Percentiles rank a stretch among this genome's conserved stretches.
phyloP scores from a whole-genome alignment of 2,113 vertebrate species.

The Tinamus guttatus region DNA sequence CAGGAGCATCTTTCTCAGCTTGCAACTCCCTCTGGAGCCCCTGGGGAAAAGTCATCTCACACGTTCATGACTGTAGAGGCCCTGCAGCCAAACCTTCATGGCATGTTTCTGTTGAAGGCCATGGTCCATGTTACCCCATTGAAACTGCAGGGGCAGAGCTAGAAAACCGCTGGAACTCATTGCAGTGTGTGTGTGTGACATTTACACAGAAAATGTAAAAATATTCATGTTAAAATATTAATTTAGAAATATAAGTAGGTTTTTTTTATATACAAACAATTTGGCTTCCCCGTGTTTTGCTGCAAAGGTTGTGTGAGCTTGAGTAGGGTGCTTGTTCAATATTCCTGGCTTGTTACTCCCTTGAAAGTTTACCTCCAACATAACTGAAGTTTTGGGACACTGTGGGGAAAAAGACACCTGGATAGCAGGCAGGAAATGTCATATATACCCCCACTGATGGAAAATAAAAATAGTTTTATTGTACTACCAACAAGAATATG shows the following conservation, averaged over 20 bases:
- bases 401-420: background rate
- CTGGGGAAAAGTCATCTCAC: background rate
- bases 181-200: background rate
- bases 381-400: background rate
- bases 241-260: background rate
- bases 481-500: background rate
- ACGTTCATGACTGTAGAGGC: background rate
- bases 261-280: background rate
- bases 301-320: background rate
- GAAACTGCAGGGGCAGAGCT: background rate
- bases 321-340: background rate
- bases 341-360: background rate
- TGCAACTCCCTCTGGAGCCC: background rate
- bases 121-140: background rate
- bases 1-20: background rate
- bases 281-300: background rate
- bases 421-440: background rate
- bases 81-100: background rate
- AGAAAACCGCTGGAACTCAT: background rate
- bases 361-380: background rate
- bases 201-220: background rate
- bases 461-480: background rate
- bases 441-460: background rate
- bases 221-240: background rate
- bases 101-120: background rate